phyloP scores from a whole-genome alignment of 2,113 vertebrate species.

The Lepus europaeus region DNA sequence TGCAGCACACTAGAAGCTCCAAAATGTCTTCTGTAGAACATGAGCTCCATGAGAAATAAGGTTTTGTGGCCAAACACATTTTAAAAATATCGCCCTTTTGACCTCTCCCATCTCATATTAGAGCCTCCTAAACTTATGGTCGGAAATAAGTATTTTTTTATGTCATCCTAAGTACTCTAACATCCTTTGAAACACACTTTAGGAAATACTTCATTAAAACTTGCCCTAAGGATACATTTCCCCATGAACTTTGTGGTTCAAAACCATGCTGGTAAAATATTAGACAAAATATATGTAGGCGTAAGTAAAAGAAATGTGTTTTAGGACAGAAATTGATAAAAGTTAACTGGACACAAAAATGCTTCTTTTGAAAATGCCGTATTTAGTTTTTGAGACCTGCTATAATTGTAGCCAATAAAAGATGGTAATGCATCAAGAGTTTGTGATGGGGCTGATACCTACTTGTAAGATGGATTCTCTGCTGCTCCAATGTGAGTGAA shows the following conservation, averaged over 20 bases:
- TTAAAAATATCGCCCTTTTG: not conserved
- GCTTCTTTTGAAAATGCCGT: not conserved
- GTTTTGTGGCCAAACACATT: not conserved
- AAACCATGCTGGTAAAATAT: not conserved
- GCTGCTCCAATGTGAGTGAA: slow-evolving; percentile 79
- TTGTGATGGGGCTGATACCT: slow-evolving; percentile 54
- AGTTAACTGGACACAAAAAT: not conserved
- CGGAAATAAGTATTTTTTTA: not conserved
- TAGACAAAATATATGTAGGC: not conserved
- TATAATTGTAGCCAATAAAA: not conserved
- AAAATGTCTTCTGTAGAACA: not conserved
- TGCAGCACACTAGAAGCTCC: not conserved
- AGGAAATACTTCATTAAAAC: not conserved
- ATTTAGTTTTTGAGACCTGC: not conserved
- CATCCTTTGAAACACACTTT: not conserved
- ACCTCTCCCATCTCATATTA: not conserved
- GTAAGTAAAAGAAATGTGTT: slow-evolving; percentile 1
- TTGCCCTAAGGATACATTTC: not conserved
- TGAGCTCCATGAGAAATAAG: not conserved
- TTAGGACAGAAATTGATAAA: slow-evolving; percentile 31
- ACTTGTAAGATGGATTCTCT: slow-evolving; percentile 48
- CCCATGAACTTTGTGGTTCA: not conserved
- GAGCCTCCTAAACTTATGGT: not conserved
- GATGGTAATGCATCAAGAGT: slow-evolving; percentile 54
- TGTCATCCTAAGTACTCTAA: not conserved